Base-by-base conservation (phyloP, 2,888 invertebrate genomes). In the Plagiodera versicolora region DNA sequence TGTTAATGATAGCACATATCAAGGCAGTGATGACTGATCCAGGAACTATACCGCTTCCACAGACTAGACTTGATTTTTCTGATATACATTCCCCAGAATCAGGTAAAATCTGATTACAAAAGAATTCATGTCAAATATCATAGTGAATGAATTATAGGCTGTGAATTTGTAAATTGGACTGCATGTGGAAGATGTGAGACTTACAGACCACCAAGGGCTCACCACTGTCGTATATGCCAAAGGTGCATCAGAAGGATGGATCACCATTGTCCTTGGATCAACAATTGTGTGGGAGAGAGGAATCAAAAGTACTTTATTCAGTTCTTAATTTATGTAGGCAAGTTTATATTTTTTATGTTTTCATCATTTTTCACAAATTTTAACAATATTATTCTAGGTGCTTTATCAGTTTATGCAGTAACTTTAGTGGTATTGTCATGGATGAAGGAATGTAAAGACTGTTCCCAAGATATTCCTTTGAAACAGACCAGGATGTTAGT, bases 221-320 rank as follows among this genome's bases (percentile, higher is more conserved):
- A 94, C 79, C 94, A 95, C 77, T 95, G 94, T 80, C 86, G 92
- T 70, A 90, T 94, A 67, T 95, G 94, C 76, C 89, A 90, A 72
- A 83, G 92, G 65, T 94, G 94, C 76, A 88, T 94, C 61, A 81
- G 87, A 64, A 83, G 88, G 74, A 91, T 91, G 91, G 91, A 92
- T 76, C 94, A 95, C 79, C 94, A 94, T 79, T 92, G 91, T 81
- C 91, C 92, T 4, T 93, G 92, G 92, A 94, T 95, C 50, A 95
- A 95, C 78, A 95, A 95, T 79, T 95, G 95, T 79, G 93, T 95
- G 4, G 95, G 94, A 47, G 94, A 95, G 80, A 86, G 87, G 73
- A 95, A 95, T 83, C 94, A 95, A 81, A 94, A 94, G 79, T 94
- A 90, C 81, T 95, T 95, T 80, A 86, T 95, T 67, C 91, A 95